phyloP scores from a whole-genome alignment of 1,140 invertebrate genomes.

The Acromyrmex heyeri region DNA sequence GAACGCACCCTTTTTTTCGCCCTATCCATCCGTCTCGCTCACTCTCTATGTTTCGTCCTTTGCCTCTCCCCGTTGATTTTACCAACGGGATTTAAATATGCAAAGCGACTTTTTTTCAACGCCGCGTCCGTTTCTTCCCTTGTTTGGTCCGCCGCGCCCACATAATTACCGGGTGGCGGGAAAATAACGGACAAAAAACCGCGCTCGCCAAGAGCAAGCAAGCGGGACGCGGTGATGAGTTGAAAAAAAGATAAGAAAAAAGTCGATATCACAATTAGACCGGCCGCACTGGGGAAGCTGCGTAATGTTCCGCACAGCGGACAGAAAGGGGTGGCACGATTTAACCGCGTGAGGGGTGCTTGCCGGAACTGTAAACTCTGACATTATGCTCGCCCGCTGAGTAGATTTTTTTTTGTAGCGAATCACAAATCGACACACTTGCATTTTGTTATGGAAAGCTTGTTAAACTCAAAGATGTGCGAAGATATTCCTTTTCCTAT shows the following conservation, averaged over 20 bases:
- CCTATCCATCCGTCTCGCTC: conserved; percentile 67
- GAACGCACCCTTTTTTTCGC: conserved; percentile 64
- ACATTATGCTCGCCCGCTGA: conserved; percentile 60
- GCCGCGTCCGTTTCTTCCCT: conserved; percentile 79
- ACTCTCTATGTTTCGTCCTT: not conserved
- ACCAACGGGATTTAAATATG: conserved; percentile 82
- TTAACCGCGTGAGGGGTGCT: conserved; percentile 58
- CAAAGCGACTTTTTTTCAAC: conserved; percentile 83
- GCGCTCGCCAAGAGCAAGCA: conserved; percentile 34
- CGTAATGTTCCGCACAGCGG: conserved; percentile 64
- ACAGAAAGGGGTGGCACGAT: conserved; percentile 71
- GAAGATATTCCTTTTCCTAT: not conserved
- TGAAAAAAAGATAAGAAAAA: conserved; percentile 69
- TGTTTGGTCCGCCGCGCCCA: conserved; percentile 85
- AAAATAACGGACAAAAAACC: conserved; percentile 80
- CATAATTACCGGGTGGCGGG: conserved; percentile 83
- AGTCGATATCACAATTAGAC: conserved; percentile 83
- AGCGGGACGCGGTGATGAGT: conserved; percentile 44
- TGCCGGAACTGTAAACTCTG: conserved; percentile 69
- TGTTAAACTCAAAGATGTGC: not conserved
- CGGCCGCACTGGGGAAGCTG: conserved; percentile 54
- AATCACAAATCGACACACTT: conserved; percentile 5
- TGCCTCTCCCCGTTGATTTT: conserved; percentile 29
- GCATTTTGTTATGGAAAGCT: conserved; percentile 9
- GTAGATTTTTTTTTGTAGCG: conserved; percentile 41